phyloP scores from a whole-genome alignment of 2,888 invertebrate species.

The Gortyna flavago region DNA sequence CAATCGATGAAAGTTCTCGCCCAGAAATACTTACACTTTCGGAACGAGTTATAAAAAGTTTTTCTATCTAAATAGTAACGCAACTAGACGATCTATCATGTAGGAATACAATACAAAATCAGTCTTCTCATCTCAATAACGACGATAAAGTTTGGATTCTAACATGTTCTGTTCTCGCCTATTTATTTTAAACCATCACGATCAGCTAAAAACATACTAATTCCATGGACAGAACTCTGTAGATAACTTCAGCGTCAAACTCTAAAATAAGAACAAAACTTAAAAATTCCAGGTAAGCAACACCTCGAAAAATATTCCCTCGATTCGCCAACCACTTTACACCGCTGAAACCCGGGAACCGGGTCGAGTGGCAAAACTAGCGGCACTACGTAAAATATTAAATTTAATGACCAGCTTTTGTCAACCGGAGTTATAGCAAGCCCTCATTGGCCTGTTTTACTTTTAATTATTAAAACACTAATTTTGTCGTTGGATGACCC shows the following conservation, averaged over 20 bases:
- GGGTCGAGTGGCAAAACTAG: conserved; percentile 77
- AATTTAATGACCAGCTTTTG: conserved; percentile 82
- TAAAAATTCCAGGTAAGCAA: conserved; percentile 16
- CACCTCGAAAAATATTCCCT: conserved; percentile 27
- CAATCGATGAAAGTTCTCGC: background rate
- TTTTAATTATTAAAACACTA: conserved; percentile 77
- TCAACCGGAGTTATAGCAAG: conserved; percentile 71
- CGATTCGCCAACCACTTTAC: conserved; percentile 47
- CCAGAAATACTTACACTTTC: background rate
- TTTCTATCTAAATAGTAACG: background rate
- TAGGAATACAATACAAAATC: background rate
- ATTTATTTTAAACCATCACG: background rate
- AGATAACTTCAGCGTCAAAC: background rate
- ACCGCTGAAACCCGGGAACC: conserved; percentile 57
- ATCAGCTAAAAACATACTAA: background rate
- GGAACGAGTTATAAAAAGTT: background rate
- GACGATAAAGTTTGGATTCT: background rate
- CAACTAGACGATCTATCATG: background rate
- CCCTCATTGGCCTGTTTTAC: conserved; percentile 68
- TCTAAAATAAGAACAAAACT: background rate
- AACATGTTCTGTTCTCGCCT: background rate
- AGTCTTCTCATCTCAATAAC: background rate
- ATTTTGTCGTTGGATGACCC: conserved; percentile 68
- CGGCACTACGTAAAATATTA: conserved; percentile 80
- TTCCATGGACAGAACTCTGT: background rate